phyloP scores from a whole-genome alignment of 2,113 vertebrate species.

The Apteryx mantelli region DNA sequence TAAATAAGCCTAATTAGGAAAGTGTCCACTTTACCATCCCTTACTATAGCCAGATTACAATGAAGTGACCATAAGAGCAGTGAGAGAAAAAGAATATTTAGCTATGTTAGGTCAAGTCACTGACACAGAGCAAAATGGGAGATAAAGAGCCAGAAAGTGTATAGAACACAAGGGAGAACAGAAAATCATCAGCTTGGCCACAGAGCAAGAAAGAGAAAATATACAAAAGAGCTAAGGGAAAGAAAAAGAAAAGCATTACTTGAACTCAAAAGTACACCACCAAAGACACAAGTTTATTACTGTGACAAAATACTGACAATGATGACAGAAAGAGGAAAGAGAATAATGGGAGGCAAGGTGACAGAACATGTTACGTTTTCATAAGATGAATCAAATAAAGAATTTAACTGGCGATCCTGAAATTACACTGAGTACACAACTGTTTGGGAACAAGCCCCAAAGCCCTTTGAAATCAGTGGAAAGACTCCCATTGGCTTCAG shows the following conservation, averaged over 20 bases:
- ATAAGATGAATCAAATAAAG: not conserved
- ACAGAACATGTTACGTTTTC: not conserved
- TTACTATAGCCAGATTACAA: not conserved
- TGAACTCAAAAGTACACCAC: not conserved
- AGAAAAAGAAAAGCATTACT: not conserved
- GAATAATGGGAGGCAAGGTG: not conserved
- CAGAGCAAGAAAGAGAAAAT: not conserved
- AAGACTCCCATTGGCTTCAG: not conserved
- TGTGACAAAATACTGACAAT: not conserved
- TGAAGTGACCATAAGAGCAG: not conserved
- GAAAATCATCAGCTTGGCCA: not conserved
- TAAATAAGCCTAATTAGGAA: not conserved
- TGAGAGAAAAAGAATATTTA: not conserved
- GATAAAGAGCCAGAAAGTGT: not conserved
- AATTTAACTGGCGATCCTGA: not conserved
- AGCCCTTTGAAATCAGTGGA: not conserved
- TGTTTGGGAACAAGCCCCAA: not conserved
- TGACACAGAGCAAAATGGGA: not conserved
- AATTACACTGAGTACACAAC: fast-evolving
- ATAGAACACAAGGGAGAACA: not conserved
- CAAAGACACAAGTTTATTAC: not conserved
- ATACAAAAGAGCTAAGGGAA: not conserved
- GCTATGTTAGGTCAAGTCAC: not conserved
- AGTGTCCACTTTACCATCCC: no score
- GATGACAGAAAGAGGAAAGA: not conserved